Conservation (phyloP, 2,797 vertebrate species). For the Trachurus trachurus region DNA sequence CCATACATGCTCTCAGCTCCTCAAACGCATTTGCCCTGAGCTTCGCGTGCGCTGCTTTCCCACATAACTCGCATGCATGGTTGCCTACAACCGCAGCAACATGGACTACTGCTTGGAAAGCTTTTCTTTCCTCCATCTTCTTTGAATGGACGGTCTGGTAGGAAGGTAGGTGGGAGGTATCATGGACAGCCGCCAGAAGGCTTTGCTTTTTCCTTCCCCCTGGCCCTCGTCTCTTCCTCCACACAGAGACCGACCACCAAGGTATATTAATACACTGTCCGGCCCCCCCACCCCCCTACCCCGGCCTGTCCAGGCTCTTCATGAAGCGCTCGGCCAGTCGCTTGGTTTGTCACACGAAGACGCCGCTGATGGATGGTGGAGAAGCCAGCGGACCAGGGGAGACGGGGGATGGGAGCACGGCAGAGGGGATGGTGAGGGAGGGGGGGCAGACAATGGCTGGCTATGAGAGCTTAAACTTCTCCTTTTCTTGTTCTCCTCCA, state of each 20-base stretch:
- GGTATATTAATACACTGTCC: conserved; percentile 48
- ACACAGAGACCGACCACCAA: conserved; percentile 9
- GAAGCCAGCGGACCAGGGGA: conserved; percentile 7
- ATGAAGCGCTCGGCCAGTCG: conserved; percentile 12
- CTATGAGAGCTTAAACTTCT: conserved; percentile 70
- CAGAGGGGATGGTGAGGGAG: background rate
- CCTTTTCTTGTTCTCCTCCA: conserved; percentile 45
- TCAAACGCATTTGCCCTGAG: conserved; percentile 22
- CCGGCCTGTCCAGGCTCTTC: conserved; percentile 17
- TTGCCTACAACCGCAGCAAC: conserved; percentile 7
- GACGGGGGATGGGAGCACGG: conserved; percentile 16
- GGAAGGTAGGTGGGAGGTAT: background rate
- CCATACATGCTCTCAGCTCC: conserved; percentile 35
- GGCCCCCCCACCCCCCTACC: background rate
- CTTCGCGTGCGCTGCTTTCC: conserved; percentile 30
- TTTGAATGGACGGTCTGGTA: conserved; percentile 19
- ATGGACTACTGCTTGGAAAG: conserved; percentile 8
- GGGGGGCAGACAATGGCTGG: conserved; percentile 40
- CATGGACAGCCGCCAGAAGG: background rate
- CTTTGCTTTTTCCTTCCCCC: conserved; percentile 3
- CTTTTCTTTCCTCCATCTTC: background rate
- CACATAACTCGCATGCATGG: conserved; percentile 44
- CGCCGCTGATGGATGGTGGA: conserved; percentile 38
- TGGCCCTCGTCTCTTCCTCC: background rate
- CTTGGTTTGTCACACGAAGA: conserved; percentile 43